A percentile compares a stretch with the other conserved stretches of the same genome.
Evolutionary conservation across 2,113 vertebrate genomes (phyloP).

Genomic region (Herpailurus yagouaroundi): DNA sequence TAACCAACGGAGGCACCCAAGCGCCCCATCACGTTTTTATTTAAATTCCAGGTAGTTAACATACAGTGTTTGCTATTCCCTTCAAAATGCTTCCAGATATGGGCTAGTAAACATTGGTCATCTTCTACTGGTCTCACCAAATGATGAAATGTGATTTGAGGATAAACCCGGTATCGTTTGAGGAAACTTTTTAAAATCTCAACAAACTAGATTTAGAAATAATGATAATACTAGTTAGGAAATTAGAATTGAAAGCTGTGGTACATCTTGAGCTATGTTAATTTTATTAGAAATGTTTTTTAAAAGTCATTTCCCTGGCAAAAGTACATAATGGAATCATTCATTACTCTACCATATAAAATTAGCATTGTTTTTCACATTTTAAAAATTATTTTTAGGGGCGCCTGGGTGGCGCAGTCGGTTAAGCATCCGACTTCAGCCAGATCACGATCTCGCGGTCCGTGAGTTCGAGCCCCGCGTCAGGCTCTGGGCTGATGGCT

Average conservation of each 20-base stretch:
- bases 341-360: not conserved
- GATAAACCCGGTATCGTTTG: not conserved
- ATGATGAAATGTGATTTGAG: slow-evolving; percentile 3
- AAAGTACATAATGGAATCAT: not conserved
- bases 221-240: not conserved
- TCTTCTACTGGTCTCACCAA: not conserved
- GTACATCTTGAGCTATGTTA: not conserved
- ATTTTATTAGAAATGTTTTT: not conserved
- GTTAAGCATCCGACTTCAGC: too few species aligned
- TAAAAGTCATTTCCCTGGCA: not conserved
- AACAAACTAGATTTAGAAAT: slow-evolving; percentile 30
- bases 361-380: not conserved
- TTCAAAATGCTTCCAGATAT: slow-evolving; percentile 12
- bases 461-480: too few species aligned
- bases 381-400: too few species aligned
- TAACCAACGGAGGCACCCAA: too few species aligned
- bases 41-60: too few species aligned
- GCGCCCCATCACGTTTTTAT: too few species aligned
- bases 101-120: not conserved
- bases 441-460: too few species aligned
- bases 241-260: not conserved
- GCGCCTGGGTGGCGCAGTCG: too few species aligned
- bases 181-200: not conserved
- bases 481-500: too few species aligned
- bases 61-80: not conserved